Evolutionary conservation across 2,113 vertebrate genomes (phyloP), one percentile per base, ranked within the genome.

Genomic region (Morone chrysops): DNA sequence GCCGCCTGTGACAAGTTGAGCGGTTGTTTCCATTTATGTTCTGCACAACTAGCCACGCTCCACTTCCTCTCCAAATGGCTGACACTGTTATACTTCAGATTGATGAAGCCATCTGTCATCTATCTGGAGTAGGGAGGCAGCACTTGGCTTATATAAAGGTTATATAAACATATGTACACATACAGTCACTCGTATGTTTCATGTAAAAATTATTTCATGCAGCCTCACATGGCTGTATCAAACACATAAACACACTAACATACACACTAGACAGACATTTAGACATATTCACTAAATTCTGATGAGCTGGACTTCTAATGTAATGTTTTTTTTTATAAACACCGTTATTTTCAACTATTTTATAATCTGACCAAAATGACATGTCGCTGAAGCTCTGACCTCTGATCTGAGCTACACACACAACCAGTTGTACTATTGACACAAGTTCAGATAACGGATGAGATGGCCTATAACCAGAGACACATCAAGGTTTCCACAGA

Each of bases 51-150:
- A 50, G 25, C 75, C 71, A 43, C 48, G 91, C 91, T 86, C 74
- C 84, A 89, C 83, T 87, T 81, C 47, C 82, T 72, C 57, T 54
- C 56, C 81, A 75, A 83, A 83, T 69, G 76, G 78, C 70, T 75
- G 61, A 75, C 54, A 84, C 61, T 68, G 62, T 76, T 83, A 57
- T 85, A 36, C 51, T 76, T 84, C 78, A 76, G 63, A 81, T 51
- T 83, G 70, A 88, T 85, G 70, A 83, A 90, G 81, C 89, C 89
- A 92, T 89, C 78, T 93, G 85, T 89, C 77, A 70, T 81, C 75
- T 54, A 31, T 31, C 31, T 31, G 31, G 31, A 31, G 31, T 31
- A 2, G 31, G 31, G 31, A 31, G 31, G 31, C 31, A 31, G 3
- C 31, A 31, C 31, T 31, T 31, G 31, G 31, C 31, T 31, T 31